Evolutionary conservation across 2,888 invertebrate species (phyloP).

Genomic region (Empis stercorea): DNA sequence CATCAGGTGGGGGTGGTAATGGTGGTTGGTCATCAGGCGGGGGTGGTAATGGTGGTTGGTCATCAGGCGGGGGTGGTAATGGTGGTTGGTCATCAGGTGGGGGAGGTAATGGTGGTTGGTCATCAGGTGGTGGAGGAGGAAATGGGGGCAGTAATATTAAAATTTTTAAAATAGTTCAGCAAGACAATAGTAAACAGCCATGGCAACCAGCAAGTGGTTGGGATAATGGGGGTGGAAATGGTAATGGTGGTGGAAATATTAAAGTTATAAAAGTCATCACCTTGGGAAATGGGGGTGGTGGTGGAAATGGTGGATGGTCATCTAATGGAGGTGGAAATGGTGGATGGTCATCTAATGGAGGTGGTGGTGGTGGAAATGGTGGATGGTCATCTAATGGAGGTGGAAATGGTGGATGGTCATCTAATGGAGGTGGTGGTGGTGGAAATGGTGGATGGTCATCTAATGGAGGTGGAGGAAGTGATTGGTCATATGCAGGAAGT

Average conservation of each 20-base stretch:
- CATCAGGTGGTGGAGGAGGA: not conserved
- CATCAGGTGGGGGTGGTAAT: not conserved
- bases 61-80: not conserved
- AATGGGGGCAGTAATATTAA: not conserved
- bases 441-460: not conserved
- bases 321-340: conserved; percentile 1
- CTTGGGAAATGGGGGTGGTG: not conserved
- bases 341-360: not conserved
- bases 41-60: not conserved
- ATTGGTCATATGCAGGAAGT: not conserved
- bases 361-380: not conserved
- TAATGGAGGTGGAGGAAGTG: not conserved
- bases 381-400: not conserved
- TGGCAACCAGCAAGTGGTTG: not conserved
- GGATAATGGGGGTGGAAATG: not conserved
- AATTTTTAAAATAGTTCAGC: not conserved
- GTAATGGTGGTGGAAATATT: not conserved
- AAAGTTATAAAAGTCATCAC: not conserved
- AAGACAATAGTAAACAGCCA: not conserved
- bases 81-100: not conserved
- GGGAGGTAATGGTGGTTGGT: not conserved
- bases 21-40: too few species aligned
- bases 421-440: not conserved
- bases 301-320: conserved; percentile 12
- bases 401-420: not conserved